Evolutionary conservation across 2,888 invertebrate genomes (phyloP).

Genomic region (Sinotaia quadrata): DNA sequence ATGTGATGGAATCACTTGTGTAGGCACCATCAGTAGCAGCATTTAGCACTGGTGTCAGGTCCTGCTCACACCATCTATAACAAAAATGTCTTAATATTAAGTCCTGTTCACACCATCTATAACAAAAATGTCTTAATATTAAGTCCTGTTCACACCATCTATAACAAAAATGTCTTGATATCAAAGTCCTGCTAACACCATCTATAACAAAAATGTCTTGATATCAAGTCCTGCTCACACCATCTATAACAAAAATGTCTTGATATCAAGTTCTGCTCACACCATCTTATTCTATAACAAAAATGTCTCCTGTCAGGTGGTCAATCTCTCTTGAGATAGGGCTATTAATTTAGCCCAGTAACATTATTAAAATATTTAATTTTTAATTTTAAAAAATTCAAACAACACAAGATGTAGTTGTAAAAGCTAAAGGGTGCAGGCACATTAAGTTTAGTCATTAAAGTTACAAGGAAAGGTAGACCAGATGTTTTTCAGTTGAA

Average conservation of each 20-base stretch:
- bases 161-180: not conserved
- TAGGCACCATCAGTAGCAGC: constrained; percentile 36
- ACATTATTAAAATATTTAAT: too few species aligned
- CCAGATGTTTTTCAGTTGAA: too few species aligned
- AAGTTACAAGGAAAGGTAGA: too few species aligned
- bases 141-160: not conserved
- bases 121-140: not conserved
- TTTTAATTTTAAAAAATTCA: too few species aligned
- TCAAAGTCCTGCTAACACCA: constrained; percentile 50
- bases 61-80: constrained; percentile 55
- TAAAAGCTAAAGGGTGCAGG: too few species aligned
- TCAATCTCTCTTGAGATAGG: too few species aligned
- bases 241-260: not conserved
- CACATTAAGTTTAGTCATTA: too few species aligned
- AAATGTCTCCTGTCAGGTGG: not conserved
- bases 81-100: not conserved
- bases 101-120: not conserved
- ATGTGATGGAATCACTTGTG: constrained; percentile 19
- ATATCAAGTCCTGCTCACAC: not conserved
- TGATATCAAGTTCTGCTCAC: not conserved
- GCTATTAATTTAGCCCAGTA: too few species aligned
- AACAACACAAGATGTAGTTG: too few species aligned
- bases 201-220: constrained; percentile 25
- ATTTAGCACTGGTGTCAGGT: constrained; percentile 45
- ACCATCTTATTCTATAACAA: not conserved